A percentile compares a stretch with the other conserved stretches of the same genome.
These are phyloP conservation scores for Lithosia quadra DNA, from an alignment of 2,888 invertebrate species.

Conservation along the genomic window DNA sequence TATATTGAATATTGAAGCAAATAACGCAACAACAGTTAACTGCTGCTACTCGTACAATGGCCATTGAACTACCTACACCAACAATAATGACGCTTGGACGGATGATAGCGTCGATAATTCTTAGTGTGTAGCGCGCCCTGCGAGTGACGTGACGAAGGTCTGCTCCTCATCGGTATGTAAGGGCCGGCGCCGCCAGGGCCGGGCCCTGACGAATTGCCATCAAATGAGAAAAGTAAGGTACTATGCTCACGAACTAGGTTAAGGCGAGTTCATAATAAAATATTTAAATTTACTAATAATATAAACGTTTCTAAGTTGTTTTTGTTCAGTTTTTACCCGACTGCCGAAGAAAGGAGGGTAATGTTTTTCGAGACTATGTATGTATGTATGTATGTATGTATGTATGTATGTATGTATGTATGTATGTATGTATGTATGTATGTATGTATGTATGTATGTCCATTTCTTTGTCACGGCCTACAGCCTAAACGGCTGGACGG, in stretches of 20 bases:
- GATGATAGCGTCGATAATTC: background rate
- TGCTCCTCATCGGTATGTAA: conserved; percentile 5
- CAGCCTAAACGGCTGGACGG: too few species aligned
- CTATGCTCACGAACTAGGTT: background rate
- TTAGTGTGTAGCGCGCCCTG: background rate
- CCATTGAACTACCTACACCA: background rate
- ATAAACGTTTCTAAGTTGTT: background rate
- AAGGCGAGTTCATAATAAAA: background rate
- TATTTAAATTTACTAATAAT: background rate
- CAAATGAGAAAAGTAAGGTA: background rate
- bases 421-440: too few species aligned
- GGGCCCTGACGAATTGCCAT: background rate
- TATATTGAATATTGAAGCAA: background rate
- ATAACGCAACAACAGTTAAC: background rate
- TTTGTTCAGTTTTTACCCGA: too few species aligned
- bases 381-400: too few species aligned
- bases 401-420: too few species aligned
- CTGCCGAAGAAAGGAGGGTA: too few species aligned
- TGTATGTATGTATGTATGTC: too few species aligned
- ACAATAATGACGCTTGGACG: background rate
- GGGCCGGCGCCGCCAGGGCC: background rate
- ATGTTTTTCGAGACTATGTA: too few species aligned
- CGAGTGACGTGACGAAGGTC: conserved; percentile 14
- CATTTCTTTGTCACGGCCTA: too few species aligned
- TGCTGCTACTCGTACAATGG: background rate